Evolutionary conservation across 2,797 vertebrate species (phyloP).

Genomic region (Scomberomorus guttatus): DNA sequence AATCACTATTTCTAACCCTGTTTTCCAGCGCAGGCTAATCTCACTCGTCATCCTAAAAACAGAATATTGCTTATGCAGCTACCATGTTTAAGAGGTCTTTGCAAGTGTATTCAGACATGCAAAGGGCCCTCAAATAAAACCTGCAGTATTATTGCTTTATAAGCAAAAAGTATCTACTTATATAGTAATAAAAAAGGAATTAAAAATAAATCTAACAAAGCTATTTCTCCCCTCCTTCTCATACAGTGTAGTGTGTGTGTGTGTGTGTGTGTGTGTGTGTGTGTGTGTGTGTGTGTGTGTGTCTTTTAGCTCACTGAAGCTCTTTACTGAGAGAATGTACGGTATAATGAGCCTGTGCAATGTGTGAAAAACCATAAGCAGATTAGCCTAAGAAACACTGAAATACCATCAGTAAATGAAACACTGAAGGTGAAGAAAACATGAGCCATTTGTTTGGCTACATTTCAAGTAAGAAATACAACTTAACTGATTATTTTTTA

Average conservation of each 20-base stretch:
- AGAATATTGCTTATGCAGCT: slow-evolving; percentile 58
- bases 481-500: neutral
- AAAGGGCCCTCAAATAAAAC: slow-evolving; percentile 52
- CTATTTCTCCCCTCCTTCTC: slow-evolving; percentile 13
- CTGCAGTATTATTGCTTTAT: slow-evolving; percentile 54
- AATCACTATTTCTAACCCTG: slow-evolving; percentile 44
- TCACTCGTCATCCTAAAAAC: slow-evolving; percentile 48
- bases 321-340: slow-evolving; percentile 33
- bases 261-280: slow-evolving; percentile 7
- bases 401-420: slow-evolving; percentile 14
- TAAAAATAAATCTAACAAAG: slow-evolving; percentile 59
- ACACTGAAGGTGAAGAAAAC: neutral
- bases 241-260: slow-evolving; percentile 4
- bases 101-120: slow-evolving; percentile 30
- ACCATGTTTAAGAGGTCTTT: slow-evolving; percentile 19
- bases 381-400: slow-evolving; percentile 37
- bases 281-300: slow-evolving; percentile 17
- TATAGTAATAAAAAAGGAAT: slow-evolving; percentile 69
- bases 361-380: slow-evolving; percentile 35
- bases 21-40: slow-evolving; percentile 56
- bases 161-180: slow-evolving; percentile 54
- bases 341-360: slow-evolving; percentile 29
- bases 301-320: slow-evolving; percentile 3
- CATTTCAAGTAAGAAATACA: slow-evolving; percentile 13
- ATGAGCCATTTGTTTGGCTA: slow-evolving; percentile 19